Evolutionary conservation across 1,140 invertebrate genomes (phyloP), one percentile per base, ranked within the genome.

Genomic region (Cydia strobilella): DNA sequence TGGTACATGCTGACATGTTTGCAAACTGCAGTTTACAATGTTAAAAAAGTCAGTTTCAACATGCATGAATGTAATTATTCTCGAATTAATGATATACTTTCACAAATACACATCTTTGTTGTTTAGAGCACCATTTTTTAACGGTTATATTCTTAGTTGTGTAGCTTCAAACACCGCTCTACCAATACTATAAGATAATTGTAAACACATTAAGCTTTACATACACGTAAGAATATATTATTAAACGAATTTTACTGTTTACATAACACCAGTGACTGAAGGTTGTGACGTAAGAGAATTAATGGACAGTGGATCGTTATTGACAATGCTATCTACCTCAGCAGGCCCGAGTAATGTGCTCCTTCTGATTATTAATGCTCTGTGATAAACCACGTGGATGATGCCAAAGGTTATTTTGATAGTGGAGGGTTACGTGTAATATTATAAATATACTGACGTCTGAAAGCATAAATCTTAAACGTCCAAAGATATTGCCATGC

Each of bases 311-410:
- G 65, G 31, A 69, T 69, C n/a, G 25, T 69, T 69, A 69, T 69
- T 69, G 65, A 69, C 65, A 69, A 69, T 69, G 31, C 31, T 69
- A 69, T 69, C 65, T 69, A 35, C 65, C 31, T 69, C 27, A 39
- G 65, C 65, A 23, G 9, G 65, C 31, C 27, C 9, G 35, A 69
- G 65, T 69, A 84, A 80, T 82, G 80, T 66, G 76, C 74, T 77
- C 80, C 84, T 84, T 87, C 82, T 81, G 76, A 45, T 81, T 81
- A 86, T 88, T 85, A 88, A 89, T 88, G 85, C 78, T 78, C 80
- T 77, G 65, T 62, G 86, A 88, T 88, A 87, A 81, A 81, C 75
- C 74, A 77, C 76, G 77, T 79, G 78, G 74, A 80, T 73, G 79
- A 75, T 84, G 86, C 77, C 79, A 88, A 85, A 88, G 87, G 86